These are phyloP conservation scores for Oreotrochilus melanogaster DNA, from an alignment of 2,113 vertebrate genomes.

Conservation along the genomic window DNA sequence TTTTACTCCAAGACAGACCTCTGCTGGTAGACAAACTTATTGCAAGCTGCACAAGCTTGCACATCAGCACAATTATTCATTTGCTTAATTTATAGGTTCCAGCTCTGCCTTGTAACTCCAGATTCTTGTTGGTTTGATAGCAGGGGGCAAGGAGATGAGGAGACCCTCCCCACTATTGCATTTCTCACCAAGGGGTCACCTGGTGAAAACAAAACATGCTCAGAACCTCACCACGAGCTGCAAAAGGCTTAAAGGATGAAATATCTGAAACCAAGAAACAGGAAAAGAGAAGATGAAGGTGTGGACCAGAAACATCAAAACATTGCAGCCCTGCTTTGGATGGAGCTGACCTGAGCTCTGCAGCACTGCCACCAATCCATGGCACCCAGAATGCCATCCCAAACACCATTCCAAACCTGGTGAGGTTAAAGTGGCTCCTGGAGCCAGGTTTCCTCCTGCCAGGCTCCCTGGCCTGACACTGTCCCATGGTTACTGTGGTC, in stretches of 20 bases:
- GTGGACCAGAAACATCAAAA: not conserved
- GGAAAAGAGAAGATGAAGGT: not conserved
- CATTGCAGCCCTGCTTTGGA: not conserved
- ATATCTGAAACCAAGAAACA: not conserved
- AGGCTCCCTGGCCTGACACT: not conserved
- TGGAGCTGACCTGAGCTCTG: not conserved
- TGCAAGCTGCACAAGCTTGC: not conserved
- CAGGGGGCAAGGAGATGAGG: not conserved
- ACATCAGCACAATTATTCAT: not conserved
- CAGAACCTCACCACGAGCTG: not conserved
- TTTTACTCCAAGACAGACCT: conserved; percentile 34
- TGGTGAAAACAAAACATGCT: not conserved
- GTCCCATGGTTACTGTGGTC: not conserved
- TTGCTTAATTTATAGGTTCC: not conserved
- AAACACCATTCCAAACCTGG: not conserved
- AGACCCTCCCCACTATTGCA: fast-evolving
- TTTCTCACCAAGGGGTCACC: not conserved
- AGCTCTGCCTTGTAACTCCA: not conserved
- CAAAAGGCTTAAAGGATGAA: not conserved
- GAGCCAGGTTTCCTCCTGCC: not conserved
- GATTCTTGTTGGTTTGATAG: not conserved
- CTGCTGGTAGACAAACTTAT: not conserved
- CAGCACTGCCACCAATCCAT: fast-evolving
- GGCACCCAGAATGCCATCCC: not conserved
- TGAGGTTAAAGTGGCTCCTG: not conserved